Base-by-base conservation (phyloP, 1,140 invertebrate species). In the Neodiprion lecontei region DNA sequence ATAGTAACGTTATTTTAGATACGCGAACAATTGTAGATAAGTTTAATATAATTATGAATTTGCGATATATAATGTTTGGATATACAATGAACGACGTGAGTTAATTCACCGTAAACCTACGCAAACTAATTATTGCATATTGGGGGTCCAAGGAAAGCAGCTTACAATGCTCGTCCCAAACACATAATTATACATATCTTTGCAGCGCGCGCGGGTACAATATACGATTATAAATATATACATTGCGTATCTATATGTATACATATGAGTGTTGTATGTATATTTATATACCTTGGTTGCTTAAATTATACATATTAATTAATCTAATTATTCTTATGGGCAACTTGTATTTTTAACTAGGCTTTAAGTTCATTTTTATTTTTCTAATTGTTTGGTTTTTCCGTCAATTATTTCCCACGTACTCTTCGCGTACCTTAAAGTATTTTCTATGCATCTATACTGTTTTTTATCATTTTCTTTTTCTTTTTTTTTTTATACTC, bases 121-220 rank as follows among this genome's bases (percentile, higher is more conserved):
- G 53, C 53, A 17, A 61, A 61, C 9, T 61, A 14, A 61, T 61
- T 61, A 40, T 40, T 40, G 28, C 28, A 40, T 40, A 40, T 40
- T 40, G 28, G 53, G 53, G 53, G 53, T 61, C 53, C 53, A 61
- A 61, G 53, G 53, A 61, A 61, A 61, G 53, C 53, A 61, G 53
- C 53, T 61, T 61, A 61, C 53, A 61, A 61, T 61, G 53, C 53
- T 61, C 53, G 53, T 61, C 53, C 53, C 53, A 61, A 40, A 61
- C 53, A 61, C 53, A 9, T 61, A 61, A 61, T 61, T 61, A 61
- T 61, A 61, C 53, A 61, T 61, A 61, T 61, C 53, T 12, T 61
- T 61, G 53, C 53, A 61, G 53, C 11, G 53, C 53, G 28, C 28
- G 53, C 53, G 53, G 53, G 53, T 61, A 61, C 53, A 61, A 61